Evolutionary conservation across 2,888 invertebrate genomes (phyloP), one percentile per base, ranked within the genome.

Genomic region (Acheta domesticus): DNA sequence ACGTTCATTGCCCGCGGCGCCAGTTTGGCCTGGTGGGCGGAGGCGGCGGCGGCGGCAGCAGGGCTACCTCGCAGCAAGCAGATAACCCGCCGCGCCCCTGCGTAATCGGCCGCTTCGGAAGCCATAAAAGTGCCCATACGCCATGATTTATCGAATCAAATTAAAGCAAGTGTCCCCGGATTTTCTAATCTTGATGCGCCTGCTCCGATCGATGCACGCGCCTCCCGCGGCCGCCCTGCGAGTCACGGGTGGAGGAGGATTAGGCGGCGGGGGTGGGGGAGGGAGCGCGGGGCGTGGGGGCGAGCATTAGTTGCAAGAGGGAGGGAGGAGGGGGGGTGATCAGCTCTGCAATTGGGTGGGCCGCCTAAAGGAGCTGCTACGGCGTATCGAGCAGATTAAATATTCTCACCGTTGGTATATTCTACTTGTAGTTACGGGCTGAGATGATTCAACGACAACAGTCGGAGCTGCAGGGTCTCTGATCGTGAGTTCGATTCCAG

Each of bases 111-210:
- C 62, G 62, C 62, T 62, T 62, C n/a, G 62, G 16, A 62, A 62
- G 62, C 62, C 62, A 62, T 62, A 62, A 62, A 62, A 62, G 62
- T 62, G 62, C 62, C 62, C 62, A 62, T 62, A 62, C 62, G 62
- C 62, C 62, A 62, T 62, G 62, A 62, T 62, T 62, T 62, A 62
- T 62, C 62, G 62, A 62, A 62, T 62, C 62, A 62, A 62, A 62
- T 62, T 62, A 62, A 62, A 62, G 62, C 62, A 62, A 62, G 62
- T 62, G 62, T 62, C 62, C 62, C 62, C 62, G 62, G 62, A 62
- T 62, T 62, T 62, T 62, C 62, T 62, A 62, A 62, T 62, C 62
- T 62, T 62, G 62, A 62, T 62, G 62, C 62, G 62, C 62, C 4
- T n/a, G n/a, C 62, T 62, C 16, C 62, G 62, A 62, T 62, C 62